Conservation (phyloP, 92 coral and sea anemone genomes). For the Palythoa grandis region DNA sequence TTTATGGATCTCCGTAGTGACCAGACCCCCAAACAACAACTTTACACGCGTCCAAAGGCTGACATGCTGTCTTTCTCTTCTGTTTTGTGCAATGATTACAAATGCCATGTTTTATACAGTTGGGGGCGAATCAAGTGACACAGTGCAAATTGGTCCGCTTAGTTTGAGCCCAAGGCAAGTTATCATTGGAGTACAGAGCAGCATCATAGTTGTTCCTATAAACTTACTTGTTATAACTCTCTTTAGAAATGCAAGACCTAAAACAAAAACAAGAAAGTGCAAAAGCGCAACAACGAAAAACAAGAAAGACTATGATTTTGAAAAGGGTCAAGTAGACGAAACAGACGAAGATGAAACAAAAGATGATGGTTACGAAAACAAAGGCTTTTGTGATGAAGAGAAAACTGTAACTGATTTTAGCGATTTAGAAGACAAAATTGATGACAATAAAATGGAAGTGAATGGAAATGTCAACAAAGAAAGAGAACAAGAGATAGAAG, state of each 20-base stretch:
- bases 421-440: background rate
- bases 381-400: background rate
- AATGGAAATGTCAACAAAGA: background rate
- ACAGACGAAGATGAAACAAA: background rate
- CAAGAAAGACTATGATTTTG: background rate
- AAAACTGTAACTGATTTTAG: background rate
- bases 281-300: background rate
- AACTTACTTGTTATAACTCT: slow-evolving; percentile 55
- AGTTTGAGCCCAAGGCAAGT: slow-evolving; percentile 52
- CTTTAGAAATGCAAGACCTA: slow-evolving; percentile 60
- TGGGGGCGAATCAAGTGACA: slow-evolving; percentile 31
- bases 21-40: slow-evolving; percentile 71
- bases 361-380: slow-evolving; percentile 8
- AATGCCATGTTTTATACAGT: slow-evolving; percentile 65
- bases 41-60: slow-evolving; percentile 79
- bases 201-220: slow-evolving; percentile 53
- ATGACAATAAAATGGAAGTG: background rate
- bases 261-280: slow-evolving; percentile 13
- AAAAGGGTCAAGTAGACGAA: background rate
- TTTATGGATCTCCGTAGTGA: slow-evolving; percentile 81
- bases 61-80: slow-evolving; percentile 59
- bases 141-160: slow-evolving; percentile 55
- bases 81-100: slow-evolving; percentile 61
- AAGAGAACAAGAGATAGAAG: slow-evolving; percentile 30
- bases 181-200: slow-evolving; percentile 61